Evolutionary conservation across 2,797 vertebrate genomes (phyloP).

Genomic region (Monodelphis domestica): DNA sequence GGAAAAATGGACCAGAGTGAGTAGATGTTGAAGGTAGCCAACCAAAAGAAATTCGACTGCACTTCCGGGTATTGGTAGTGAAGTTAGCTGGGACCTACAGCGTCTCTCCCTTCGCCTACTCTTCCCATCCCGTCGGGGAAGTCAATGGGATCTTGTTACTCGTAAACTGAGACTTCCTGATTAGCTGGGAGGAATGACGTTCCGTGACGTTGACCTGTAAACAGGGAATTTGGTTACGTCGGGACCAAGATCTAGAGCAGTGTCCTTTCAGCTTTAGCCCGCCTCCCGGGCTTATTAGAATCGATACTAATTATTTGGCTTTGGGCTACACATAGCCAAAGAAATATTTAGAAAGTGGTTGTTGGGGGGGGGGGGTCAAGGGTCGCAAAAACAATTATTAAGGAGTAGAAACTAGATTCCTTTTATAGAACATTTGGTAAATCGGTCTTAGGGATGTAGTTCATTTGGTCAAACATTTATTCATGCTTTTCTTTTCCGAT

Average conservation of each 20-base stretch:
- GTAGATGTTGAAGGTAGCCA: background rate
- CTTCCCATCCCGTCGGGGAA: background rate
- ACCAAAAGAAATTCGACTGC: background rate
- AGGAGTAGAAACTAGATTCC: background rate
- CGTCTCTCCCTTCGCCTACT: background rate
- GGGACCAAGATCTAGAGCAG: background rate
- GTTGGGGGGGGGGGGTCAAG: too few species aligned
- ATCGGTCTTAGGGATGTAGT: background rate
- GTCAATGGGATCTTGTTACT: background rate
- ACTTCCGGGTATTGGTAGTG: background rate
- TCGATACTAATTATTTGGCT: background rate
- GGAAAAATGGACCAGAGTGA: background rate
- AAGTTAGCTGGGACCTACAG: background rate
- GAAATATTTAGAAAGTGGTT: background rate
- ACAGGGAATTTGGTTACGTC: background rate
- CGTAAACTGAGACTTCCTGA: background rate
- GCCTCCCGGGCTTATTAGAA: background rate
- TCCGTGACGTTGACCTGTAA: background rate
- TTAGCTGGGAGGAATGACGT: background rate
- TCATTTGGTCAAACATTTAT: background rate
- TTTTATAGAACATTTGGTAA: background rate
- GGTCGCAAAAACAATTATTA: background rate
- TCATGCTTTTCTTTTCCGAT: background rate
- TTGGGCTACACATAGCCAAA: background rate
- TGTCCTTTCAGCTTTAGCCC: background rate